Percentiles rank a stretch among this genome's conserved stretches.
These are phyloP conservation scores for Catharus minimus DNA, from an alignment of 2,113 vertebrate species.

Conservation along the genomic window DNA sequence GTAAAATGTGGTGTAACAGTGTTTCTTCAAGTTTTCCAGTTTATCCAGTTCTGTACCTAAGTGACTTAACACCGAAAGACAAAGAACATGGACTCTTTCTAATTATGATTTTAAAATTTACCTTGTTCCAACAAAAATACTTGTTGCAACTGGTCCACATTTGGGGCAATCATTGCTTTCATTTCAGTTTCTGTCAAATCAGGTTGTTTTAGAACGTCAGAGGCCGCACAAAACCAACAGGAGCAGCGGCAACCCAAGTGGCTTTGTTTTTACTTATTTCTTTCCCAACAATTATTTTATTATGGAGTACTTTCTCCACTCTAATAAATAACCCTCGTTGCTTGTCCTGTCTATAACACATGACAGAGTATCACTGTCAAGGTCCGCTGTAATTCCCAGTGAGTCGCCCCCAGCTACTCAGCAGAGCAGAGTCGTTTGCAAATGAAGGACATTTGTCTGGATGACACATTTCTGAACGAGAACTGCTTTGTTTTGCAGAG, in stretches of 20 bases:
- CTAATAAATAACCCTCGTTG: constrained; percentile 9
- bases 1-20: background rate
- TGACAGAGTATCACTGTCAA: background rate
- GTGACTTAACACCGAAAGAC: background rate
- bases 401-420: background rate
- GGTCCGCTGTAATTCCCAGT: background rate
- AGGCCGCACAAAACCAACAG: background rate
- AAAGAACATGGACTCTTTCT: background rate
- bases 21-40: background rate
- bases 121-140: background rate
- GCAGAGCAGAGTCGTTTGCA: constrained; percentile 29
- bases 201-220: background rate
- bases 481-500: constrained; percentile 79
- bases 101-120: background rate
- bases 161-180: background rate
- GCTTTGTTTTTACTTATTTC: background rate
- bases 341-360: background rate
- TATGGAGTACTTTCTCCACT: background rate
- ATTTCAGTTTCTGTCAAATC: background rate
- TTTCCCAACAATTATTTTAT: background rate
- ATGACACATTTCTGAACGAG: constrained; percentile 53
- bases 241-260: background rate
- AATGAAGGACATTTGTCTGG: constrained; percentile 51
- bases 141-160: background rate
- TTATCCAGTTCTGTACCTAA: background rate